Evolutionary conservation across 1,140 invertebrate species (phyloP).

Genomic region (Lepidotrigona ventralis): DNA sequence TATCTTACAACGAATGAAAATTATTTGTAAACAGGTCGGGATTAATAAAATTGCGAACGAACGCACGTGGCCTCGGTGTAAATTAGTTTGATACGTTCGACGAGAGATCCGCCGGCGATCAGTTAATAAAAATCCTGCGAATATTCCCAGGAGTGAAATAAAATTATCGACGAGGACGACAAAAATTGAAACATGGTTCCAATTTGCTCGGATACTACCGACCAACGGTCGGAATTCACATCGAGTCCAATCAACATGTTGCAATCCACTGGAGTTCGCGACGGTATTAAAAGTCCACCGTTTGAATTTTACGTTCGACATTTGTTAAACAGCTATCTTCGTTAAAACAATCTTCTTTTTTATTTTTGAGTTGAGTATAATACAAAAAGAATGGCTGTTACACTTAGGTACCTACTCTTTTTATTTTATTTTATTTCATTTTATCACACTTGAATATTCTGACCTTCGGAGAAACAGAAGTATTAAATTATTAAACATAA

Average conservation of each 20-base stretch:
- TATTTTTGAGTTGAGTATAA: neutral
- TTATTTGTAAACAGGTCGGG: no score
- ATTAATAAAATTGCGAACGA: no score
- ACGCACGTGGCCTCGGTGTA: no score
- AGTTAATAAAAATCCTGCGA: neutral
- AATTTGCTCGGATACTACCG: conserved; percentile 10
- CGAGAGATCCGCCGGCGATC: neutral
- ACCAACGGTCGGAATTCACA: conserved; percentile 7
- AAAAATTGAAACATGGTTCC: conserved; percentile 34
- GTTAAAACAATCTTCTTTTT: neutral
- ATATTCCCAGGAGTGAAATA: conserved; percentile 1
- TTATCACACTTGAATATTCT: no score
- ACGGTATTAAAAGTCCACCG: neutral
- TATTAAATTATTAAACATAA: neutral
- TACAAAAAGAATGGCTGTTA: no score
- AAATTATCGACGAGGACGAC: conserved; percentile 12
- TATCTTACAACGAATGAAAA: no score
- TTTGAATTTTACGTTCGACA: neutral
- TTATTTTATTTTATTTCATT: no score
- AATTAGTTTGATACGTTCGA: neutral
- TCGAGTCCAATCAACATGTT: conserved; percentile 14
- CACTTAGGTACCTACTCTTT: no score
- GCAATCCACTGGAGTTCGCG: neutral
- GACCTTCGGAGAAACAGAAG: no score
- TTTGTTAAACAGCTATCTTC: neutral